Conservation (phyloP, 2,888 invertebrate genomes). For the Drosophila tripunctata region DNA sequence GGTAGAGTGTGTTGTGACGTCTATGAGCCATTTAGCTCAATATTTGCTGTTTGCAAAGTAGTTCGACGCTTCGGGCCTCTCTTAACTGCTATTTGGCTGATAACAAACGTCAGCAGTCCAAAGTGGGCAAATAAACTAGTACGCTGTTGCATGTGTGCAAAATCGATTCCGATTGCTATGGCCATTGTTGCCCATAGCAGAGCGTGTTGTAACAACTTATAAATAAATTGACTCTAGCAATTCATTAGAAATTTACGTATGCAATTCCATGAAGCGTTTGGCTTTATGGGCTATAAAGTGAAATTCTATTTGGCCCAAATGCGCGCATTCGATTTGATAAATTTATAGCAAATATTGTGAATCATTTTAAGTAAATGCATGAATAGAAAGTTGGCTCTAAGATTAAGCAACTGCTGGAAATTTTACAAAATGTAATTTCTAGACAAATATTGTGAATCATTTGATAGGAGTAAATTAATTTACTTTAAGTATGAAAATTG, state of each 20-base stretch:
- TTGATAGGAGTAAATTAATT: too few relatives aligned
- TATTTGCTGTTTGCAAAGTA: conserved; percentile 9
- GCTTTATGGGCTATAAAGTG: conserved; percentile 30
- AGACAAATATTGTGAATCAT: too few relatives aligned
- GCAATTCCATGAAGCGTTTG: conserved; percentile 27
- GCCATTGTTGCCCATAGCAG: neutral
- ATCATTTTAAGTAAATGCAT: neutral
- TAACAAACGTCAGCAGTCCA: conserved; percentile 62
- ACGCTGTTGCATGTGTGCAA: conserved; percentile 26
- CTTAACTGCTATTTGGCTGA: conserved; percentile 61
- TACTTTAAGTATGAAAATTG: too few relatives aligned
- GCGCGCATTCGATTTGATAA: conserved; percentile 27
- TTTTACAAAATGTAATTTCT: too few relatives aligned
- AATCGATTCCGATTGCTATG: conserved; percentile 34
- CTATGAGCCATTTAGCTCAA: conserved; percentile 24
- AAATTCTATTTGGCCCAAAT: neutral
- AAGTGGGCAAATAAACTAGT: conserved; percentile 25
- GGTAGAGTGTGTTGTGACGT: conserved; percentile 32
- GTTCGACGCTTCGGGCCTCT: conserved; percentile 31
- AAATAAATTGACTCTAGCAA: conserved; percentile 37
- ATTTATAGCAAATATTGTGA: neutral
- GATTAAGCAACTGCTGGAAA: too few relatives aligned
- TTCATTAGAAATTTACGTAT: conserved; percentile 33
- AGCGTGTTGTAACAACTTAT: conserved; percentile 17
- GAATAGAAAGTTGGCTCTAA: neutral